Evolutionary conservation across 2,888 invertebrate genomes (phyloP).

Genomic region (Pristionchus japonicus): DNA sequence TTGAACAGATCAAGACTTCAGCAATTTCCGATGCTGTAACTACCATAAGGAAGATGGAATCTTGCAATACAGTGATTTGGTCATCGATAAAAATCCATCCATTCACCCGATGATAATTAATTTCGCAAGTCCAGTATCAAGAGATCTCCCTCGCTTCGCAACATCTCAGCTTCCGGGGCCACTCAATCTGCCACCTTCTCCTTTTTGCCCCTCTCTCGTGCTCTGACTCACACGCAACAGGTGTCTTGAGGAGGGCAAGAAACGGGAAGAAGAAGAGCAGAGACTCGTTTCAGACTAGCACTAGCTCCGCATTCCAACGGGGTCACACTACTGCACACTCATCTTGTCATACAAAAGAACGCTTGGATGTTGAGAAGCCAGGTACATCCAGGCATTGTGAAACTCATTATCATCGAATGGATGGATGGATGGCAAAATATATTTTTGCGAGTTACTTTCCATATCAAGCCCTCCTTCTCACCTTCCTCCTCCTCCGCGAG

Average conservation of each 20-base stretch:
- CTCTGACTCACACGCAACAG: conserved; percentile 14
- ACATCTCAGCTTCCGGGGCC: neutral
- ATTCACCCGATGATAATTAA: neutral
- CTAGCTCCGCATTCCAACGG: neutral
- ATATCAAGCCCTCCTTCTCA: neutral
- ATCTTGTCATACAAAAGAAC: too few species aligned
- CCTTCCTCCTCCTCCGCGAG: conserved; percentile 43
- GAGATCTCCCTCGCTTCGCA: neutral
- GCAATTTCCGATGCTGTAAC: too few species aligned
- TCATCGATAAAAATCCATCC: too few species aligned
- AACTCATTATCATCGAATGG: too few species aligned
- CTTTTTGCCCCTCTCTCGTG: neutral
- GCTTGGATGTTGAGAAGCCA: too few species aligned
- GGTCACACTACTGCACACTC: neutral
- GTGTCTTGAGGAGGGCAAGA: neutral
- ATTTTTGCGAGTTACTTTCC: too few species aligned
- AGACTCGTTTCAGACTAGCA: neutral
- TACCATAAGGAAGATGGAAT: neutral
- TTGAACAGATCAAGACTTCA: too few species aligned
- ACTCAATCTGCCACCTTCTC: conserved; percentile 22
- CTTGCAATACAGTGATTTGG: too few species aligned
- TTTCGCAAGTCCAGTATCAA: neutral
- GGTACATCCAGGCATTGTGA: too few species aligned
- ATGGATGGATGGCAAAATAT: too few species aligned
- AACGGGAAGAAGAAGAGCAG: neutral